A percentile compares a stretch with the other conserved stretches of the same genome.
phyloP scores from a whole-genome alignment of 2,797 vertebrate genomes.

The Pristis pectinata region DNA sequence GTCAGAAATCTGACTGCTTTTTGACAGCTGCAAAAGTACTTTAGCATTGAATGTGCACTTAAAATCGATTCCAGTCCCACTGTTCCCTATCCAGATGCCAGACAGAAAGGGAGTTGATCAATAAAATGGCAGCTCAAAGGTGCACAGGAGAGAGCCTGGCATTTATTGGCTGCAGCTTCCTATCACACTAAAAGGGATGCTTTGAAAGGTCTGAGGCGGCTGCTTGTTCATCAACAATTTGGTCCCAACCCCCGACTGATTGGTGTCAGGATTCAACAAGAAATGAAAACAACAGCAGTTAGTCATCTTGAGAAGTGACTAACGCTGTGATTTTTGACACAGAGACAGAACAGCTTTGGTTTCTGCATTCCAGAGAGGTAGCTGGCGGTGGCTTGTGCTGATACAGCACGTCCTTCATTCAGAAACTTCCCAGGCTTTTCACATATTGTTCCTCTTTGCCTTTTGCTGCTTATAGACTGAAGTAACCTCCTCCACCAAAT shows the following conservation, averaged over 20 bases:
- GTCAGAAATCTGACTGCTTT: not conserved
- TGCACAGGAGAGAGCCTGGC: not conserved
- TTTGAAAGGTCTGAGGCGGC: constrained; percentile 4
- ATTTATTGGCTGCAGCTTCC: not conserved
- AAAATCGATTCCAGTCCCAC: not conserved
- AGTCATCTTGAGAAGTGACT: constrained; percentile 29
- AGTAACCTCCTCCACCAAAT: constrained; percentile 4
- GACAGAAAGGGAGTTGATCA: not conserved
- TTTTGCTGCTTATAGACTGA: not conserved
- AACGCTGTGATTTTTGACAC: constrained; percentile 20
- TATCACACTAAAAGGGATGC: not conserved
- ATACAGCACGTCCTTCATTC: not conserved
- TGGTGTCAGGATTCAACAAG: constrained; percentile 25
- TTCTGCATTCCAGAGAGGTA: constrained; percentile 27
- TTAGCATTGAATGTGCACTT: not conserved
- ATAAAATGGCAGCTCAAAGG: not conserved
- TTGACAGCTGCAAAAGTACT: not conserved
- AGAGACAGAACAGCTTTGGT: not conserved
- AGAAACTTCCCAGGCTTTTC: constrained; percentile 9
- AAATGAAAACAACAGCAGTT: not conserved
- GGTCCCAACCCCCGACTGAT: not conserved
- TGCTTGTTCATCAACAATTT: not conserved
- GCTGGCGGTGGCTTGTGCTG: constrained; percentile 11
- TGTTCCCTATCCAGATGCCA: not conserved
- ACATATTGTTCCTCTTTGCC: not conserved